Conservation (phyloP, 2,113 vertebrate species). For the Vimba vimba region DNA sequence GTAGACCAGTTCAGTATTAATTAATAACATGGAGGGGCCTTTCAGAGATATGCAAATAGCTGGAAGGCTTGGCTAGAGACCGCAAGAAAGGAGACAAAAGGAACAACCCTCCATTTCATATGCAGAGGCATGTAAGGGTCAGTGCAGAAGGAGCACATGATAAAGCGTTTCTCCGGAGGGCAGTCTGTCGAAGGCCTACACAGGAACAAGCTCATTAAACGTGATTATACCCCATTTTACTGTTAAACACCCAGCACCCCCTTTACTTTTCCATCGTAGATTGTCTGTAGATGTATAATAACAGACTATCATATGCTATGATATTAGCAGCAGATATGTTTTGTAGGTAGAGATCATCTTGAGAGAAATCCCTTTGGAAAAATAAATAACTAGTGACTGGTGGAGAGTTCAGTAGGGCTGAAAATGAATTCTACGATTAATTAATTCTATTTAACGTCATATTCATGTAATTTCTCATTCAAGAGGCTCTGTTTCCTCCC, state of each 20-base stretch:
- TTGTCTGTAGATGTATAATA: not conserved
- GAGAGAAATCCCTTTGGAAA: not conserved
- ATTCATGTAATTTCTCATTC: constrained; percentile 27
- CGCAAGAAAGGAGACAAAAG: constrained; percentile 76
- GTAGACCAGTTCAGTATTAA: constrained; percentile 76
- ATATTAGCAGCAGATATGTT: not conserved
- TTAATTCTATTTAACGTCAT: not conserved
- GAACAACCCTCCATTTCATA: constrained; percentile 75
- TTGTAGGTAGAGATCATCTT: not conserved
- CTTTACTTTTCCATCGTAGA: constrained; percentile 42
- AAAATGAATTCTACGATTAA: constrained; percentile 24
- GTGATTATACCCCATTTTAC: constrained; percentile 75
- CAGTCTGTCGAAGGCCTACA: constrained; percentile 70
- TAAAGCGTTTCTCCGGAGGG: constrained; percentile 71
- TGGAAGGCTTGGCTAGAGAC: constrained; percentile 68
- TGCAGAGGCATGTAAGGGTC: constrained; percentile 76
- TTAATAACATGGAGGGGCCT: constrained; percentile 77
- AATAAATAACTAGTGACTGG: constrained; percentile 4
- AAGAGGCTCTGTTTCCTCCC: constrained; percentile 40
- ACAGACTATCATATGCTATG: constrained; percentile 2
- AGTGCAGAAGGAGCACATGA: constrained; percentile 72
- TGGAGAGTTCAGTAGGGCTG: constrained; percentile 29
- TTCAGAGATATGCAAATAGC: constrained; percentile 78
- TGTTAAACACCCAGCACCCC: constrained; percentile 69
- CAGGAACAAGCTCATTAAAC: constrained; percentile 81